Conservation (phyloP, 35 echinoderm and acorn worm species). For the Nesometra sesokonis region DNA sequence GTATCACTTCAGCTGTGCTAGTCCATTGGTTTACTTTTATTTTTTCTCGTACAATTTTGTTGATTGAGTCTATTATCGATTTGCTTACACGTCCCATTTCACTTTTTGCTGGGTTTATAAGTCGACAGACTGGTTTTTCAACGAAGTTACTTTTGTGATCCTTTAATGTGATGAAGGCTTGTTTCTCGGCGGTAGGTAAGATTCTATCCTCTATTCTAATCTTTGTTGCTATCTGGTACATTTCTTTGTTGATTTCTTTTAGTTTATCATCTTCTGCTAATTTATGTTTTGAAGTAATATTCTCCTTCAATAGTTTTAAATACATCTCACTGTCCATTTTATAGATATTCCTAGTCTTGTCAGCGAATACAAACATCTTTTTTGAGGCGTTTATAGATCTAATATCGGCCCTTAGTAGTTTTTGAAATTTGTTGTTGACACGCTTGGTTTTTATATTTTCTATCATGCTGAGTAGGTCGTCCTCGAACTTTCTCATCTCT, state of each 20-base stretch:
- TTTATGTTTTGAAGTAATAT: slow-evolving; percentile 8
- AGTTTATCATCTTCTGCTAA: background rate
- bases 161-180: slow-evolving; percentile 11
- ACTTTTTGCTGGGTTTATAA: slow-evolving; percentile 13
- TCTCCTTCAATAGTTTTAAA: background rate
- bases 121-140: background rate
- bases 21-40: slow-evolving; percentile 11
- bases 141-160: slow-evolving; percentile 28
- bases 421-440: background rate
- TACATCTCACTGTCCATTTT: background rate
- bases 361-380: background rate
- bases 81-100: slow-evolving; percentile 13
- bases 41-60: background rate
- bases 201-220: slow-evolving; percentile 10
- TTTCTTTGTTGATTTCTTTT: background rate
- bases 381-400: background rate
- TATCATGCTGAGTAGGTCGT: slow-evolving; percentile 14
- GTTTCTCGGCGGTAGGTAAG: background rate
- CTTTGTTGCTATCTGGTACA: background rate
- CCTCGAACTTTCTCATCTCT: background rate
- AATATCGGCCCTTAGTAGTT: background rate
- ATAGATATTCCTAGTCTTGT: slow-evolving; percentile 18
- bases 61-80: background rate
- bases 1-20: background rate
- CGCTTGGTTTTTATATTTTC: background rate